A percentile compares a stretch with the other conserved stretches of the same genome.
These are phyloP conservation scores for Cepaea hortensis DNA, from an alignment of 2,888 invertebrate species.

Conservation along the genomic window DNA sequence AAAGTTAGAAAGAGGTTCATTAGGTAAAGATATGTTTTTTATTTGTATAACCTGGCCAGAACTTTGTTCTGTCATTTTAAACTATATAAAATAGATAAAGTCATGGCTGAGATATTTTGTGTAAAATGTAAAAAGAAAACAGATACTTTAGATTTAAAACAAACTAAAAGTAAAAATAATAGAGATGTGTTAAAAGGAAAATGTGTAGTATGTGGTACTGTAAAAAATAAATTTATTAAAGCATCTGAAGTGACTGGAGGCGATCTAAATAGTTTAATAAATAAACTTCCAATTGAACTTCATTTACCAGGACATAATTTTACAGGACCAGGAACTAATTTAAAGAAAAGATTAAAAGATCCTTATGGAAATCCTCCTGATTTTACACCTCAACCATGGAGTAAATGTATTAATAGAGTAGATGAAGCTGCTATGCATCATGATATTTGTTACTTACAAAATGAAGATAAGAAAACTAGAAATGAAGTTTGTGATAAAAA, in stretches of 20 bases:
- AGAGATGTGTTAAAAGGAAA: conserved; percentile 1
- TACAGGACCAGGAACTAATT: not conserved
- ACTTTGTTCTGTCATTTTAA: not conserved
- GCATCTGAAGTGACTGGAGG: too few relatives aligned
- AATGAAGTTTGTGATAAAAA: too few relatives aligned
- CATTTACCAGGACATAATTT: not conserved
- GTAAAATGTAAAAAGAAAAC: conserved; percentile 15
- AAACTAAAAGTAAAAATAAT: conserved; percentile 1
- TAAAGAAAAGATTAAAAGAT: conserved; percentile 6
- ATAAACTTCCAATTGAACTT: not conserved
- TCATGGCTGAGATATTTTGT: not conserved
- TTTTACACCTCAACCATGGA: not conserved
- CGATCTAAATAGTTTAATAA: not conserved
- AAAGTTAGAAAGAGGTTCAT: conserved; percentile 23
- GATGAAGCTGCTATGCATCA: not conserved
- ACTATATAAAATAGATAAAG: not conserved
- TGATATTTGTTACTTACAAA: conserved; percentile 9
- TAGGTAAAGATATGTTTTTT: not conserved
- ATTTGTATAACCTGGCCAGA: not conserved
- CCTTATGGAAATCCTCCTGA: not conserved
- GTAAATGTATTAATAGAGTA: not conserved
- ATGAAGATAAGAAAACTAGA: not conserved
- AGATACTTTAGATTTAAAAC: not conserved
- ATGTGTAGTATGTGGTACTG: not conserved
- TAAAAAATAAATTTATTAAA: conserved; percentile 1